phyloP scores from a whole-genome alignment of 2,113 vertebrate genomes.

The Excalfactoria chinensis region DNA sequence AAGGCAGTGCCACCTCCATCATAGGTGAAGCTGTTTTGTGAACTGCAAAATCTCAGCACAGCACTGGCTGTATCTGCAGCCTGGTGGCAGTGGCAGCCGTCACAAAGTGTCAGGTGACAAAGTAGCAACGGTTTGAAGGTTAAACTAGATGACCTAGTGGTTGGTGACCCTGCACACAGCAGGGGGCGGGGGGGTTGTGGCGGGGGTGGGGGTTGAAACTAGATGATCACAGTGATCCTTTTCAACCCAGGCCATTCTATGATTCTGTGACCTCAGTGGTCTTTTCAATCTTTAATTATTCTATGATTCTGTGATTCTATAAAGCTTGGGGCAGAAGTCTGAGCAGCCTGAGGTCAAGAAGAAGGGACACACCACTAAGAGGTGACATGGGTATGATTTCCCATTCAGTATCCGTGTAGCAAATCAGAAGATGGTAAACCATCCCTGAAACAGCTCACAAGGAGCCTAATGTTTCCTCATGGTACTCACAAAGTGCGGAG shows the following conservation, averaged over 20 bases:
- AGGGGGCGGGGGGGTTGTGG: too few species aligned
- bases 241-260: too few species aligned
- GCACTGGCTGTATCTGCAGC: not conserved
- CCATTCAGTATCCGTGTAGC: constrained; percentile 11
- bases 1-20: not conserved
- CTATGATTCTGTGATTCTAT: too few species aligned
- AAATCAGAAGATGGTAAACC: constrained; percentile 51
- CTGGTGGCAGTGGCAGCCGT: not conserved
- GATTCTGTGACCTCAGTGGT: too few species aligned
- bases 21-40: not conserved
- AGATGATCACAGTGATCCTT: too few species aligned
- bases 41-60: not conserved
- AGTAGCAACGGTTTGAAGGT: too few species aligned
- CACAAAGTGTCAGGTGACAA: too few species aligned
- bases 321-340: not conserved
- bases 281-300: too few species aligned
- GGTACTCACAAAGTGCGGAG: constrained; percentile 48
- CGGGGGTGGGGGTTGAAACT: too few species aligned
- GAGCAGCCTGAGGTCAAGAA: not conserved
- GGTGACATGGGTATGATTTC: constrained; percentile 41
- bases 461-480: constrained; percentile 30
- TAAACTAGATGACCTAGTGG: too few species aligned
- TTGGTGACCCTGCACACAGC: too few species aligned
- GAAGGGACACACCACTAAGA: not conserved
- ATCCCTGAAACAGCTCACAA: constrained; percentile 59